Evolutionary conservation across 2,113 vertebrate species (phyloP).

Genomic region (Reinhardtius hippoglossoides): DNA sequence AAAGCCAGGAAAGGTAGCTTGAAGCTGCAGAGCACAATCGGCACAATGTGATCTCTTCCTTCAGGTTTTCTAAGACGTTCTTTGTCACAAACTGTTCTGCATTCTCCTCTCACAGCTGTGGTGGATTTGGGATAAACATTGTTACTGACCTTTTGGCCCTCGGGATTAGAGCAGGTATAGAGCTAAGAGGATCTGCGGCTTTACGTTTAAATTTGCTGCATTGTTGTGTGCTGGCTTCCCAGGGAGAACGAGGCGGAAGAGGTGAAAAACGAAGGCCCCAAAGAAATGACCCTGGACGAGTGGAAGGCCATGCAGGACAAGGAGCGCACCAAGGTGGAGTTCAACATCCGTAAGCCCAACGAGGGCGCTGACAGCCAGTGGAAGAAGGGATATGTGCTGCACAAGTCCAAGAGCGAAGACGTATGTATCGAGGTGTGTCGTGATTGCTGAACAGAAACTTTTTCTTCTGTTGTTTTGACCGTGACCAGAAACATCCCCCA

Average conservation of each 20-base stretch:
- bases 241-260: constrained; percentile 98
- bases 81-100: background rate
- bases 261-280: constrained; percentile 95
- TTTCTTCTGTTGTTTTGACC: too few species aligned
- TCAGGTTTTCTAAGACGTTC: background rate
- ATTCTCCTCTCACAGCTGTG: constrained; percentile 17
- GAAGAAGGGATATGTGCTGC: constrained; percentile 98
- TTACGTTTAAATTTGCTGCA: constrained; percentile 6
- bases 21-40: background rate
- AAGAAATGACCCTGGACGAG: constrained; percentile 99
- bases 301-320: constrained; percentile 99
- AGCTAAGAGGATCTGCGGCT: constrained; percentile 37
- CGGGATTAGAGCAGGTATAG: constrained; percentile 44
- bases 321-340: constrained; percentile 96
- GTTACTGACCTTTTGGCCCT: constrained; percentile 23
- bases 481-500: background rate
- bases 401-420: constrained; percentile 99
- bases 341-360: constrained; percentile 99
- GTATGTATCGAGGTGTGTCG: constrained; percentile 75
- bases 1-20: background rate
- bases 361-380: constrained; percentile 97
- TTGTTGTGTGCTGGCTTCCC: constrained; percentile 28
- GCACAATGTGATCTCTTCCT: background rate
- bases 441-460: too few species aligned
- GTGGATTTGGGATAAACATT: constrained; percentile 39